phyloP scores from a whole-genome alignment of 2,797 vertebrate genomes.

The Lacerta viridis region DNA sequence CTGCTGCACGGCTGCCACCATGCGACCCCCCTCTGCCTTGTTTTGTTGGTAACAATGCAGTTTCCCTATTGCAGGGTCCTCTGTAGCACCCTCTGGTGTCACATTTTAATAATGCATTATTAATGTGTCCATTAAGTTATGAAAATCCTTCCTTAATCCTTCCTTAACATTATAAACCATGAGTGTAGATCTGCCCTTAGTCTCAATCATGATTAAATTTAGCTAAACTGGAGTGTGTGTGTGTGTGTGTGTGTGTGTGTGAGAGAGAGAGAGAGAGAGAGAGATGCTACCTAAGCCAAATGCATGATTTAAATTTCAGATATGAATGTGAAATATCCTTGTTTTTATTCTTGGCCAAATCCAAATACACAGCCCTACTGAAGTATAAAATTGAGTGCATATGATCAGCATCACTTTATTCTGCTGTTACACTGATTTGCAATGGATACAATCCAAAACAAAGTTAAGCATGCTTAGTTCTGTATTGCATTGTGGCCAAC shows the following conservation, averaged over 20 bases:
- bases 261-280: neutral
- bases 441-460: neutral
- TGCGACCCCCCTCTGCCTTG: too few relatives aligned
- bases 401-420: neutral
- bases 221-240: neutral
- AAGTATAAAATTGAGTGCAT: neutral
- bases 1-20: too few relatives aligned
- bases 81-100: too few relatives aligned
- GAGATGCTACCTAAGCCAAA: neutral
- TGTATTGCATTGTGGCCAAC: neutral
- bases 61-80: too few relatives aligned
- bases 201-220: neutral
- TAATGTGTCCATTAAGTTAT: too few relatives aligned
- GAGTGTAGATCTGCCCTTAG: neutral
- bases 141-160: too few relatives aligned
- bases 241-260: neutral
- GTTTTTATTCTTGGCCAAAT: conserved; percentile 3
- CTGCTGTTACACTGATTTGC: neutral
- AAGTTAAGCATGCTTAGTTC: neutral
- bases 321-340: neutral
- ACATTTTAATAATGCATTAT: too few relatives aligned
- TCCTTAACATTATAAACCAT: too few relatives aligned
- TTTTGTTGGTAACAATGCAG: too few relatives aligned
- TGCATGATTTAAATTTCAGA: neutral
- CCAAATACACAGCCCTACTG: neutral